phyloP scores from a whole-genome alignment of 2,113 vertebrate genomes.

The Clinocottus analis region DNA sequence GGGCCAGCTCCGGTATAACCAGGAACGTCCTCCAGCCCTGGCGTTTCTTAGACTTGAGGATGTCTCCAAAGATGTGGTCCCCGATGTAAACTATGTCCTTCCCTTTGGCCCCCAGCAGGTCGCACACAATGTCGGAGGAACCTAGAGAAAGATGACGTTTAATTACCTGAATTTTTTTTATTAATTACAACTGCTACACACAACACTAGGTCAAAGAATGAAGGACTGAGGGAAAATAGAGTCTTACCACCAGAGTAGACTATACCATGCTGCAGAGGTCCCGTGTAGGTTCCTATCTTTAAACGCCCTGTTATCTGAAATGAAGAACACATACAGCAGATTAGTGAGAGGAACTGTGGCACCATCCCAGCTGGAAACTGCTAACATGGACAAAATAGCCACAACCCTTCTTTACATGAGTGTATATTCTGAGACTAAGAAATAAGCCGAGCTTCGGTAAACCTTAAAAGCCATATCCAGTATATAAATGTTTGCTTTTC shows the following conservation, averaged over 20 bases:
- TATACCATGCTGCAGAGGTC: constrained; percentile 95
- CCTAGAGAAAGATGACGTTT: constrained; percentile 79
- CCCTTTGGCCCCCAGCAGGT: constrained; percentile 95
- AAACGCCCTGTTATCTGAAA: constrained; percentile 92
- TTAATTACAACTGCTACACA: background rate
- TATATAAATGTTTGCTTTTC: too few species aligned
- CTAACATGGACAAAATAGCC: background rate
- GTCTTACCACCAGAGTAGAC: constrained; percentile 96
- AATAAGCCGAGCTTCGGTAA: background rate
- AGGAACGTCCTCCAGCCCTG: constrained; percentile 99
- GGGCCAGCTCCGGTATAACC: constrained; percentile 96
- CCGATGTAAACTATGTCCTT: constrained; percentile 99
- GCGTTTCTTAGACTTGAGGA: constrained; percentile 98
- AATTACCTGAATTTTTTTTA: background rate
- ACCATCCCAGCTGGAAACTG: too few species aligned
- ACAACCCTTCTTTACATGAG: background rate
- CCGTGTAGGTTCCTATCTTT: constrained; percentile 98
- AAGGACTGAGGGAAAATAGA: background rate
- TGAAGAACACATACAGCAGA: background rate
- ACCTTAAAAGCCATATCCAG: background rate
- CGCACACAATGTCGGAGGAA: constrained; percentile 96
- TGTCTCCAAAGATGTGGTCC: constrained; percentile 99
- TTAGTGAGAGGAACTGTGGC: background rate
- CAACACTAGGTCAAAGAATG: background rate
- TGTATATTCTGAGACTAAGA: background rate